Conservation (phyloP, 2,888 invertebrate species). For the Helleia helle region DNA sequence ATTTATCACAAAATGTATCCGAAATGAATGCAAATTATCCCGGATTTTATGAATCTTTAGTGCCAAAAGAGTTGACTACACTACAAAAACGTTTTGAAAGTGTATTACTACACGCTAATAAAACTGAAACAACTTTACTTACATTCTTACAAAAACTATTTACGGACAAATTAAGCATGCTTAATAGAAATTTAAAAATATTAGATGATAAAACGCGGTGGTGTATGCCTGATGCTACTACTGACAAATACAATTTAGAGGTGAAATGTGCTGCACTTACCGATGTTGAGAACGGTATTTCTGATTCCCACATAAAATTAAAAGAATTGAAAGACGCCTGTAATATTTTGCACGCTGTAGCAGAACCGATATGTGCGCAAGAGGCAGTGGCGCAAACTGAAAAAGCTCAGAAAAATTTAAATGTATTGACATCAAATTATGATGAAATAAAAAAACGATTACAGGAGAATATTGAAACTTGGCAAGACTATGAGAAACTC, state of each 20-base stretch:
- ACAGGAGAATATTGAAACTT: conserved; percentile 81
- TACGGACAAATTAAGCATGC: conserved; percentile 85
- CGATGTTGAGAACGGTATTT: conserved; percentile 82
- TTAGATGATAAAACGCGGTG: conserved; percentile 92
- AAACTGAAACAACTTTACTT: conserved; percentile 84
- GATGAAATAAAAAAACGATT: conserved; percentile 79
- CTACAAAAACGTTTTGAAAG: conserved; percentile 89
- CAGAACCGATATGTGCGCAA: conserved; percentile 79
- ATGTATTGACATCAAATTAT: conserved; percentile 79
- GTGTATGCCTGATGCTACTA: conserved; percentile 91
- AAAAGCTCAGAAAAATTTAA: conserved; percentile 80
- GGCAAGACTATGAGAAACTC: conserved; percentile 86
- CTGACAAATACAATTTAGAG: conserved; percentile 93
- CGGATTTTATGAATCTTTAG: conserved; percentile 82
- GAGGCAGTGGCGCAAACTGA: conserved; percentile 80
- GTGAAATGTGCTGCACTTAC: conserved; percentile 87
- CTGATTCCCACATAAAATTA: conserved; percentile 80
- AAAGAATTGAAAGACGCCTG: conserved; percentile 81
- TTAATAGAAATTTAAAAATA: conserved; percentile 85
- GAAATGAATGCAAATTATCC: conserved; percentile 84
- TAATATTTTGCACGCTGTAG: conserved; percentile 80
- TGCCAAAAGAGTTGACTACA: conserved; percentile 87
- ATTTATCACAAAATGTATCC: conserved; percentile 79
- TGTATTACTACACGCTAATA: conserved; percentile 83
- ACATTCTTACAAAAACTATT: conserved; percentile 91